phyloP scores from a whole-genome alignment of 1,140 invertebrate genomes.

The Heliconius himera region DNA sequence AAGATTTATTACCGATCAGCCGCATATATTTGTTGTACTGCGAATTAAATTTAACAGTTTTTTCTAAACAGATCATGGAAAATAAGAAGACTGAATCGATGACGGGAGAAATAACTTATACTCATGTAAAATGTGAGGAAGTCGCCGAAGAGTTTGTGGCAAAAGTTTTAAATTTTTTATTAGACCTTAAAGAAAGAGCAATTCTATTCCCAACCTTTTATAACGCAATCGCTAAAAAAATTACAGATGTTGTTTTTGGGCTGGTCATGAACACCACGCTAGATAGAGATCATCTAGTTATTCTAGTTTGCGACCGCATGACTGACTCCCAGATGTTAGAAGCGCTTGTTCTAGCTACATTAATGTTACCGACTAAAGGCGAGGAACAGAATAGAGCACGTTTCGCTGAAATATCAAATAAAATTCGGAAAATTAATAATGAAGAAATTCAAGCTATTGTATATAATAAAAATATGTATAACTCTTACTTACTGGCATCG shows the following conservation, averaged over 20 bases:
- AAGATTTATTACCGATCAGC: neutral
- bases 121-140: constrained; percentile 18
- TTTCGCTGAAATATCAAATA: neutral
- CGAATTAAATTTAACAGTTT: constrained; percentile 17
- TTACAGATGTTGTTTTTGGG: neutral
- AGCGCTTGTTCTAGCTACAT: neutral
- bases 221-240: constrained; percentile 10
- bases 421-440: neutral
- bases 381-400: neutral
- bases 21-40: constrained; percentile 19
- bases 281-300: neutral
- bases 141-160: constrained; percentile 41
- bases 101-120: constrained; percentile 1
- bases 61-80: constrained; percentile 11
- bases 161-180: constrained; percentile 40
- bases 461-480: constrained; percentile 1
- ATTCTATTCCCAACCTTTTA: constrained; percentile 36
- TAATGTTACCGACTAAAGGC: neutral
- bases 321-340: neutral
- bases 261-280: neutral
- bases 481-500: neutral
- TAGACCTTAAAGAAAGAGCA: constrained; percentile 29
- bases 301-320: neutral
- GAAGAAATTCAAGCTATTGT: neutral
- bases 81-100: neutral